Evolutionary conservation across 2,888 invertebrate genomes (phyloP).

Genomic region (Drosophila macrospina): DNA sequence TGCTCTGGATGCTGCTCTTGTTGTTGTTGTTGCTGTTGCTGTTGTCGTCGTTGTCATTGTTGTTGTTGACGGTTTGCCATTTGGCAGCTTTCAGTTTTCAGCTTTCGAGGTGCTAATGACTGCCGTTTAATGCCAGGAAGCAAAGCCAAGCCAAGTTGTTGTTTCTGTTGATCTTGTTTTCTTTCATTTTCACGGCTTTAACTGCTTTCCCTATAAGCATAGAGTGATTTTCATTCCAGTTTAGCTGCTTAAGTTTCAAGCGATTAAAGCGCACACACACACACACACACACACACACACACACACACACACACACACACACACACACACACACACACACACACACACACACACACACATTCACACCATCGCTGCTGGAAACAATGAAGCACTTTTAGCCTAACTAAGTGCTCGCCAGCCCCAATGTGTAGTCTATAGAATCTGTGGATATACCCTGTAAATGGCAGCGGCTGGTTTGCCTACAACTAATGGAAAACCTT

Average conservation of each 20-base stretch:
- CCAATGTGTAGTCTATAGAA: constrained; percentile 25
- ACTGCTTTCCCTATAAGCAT: constrained; percentile 13
- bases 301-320: constrained; percentile 17
- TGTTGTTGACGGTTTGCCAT: constrained; percentile 17
- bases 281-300: constrained; percentile 7
- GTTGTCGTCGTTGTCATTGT: neutral
- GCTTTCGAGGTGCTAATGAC: constrained; percentile 45
- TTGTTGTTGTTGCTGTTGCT: constrained; percentile 6
- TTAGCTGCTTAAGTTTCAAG: constrained; percentile 40
- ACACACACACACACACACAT: constrained; percentile 8
- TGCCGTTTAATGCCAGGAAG: constrained; percentile 39
- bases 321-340: too few species aligned
- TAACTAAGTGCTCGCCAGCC: constrained; percentile 55
- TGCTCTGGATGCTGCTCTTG: neutral
- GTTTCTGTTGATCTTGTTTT: constrained; percentile 18
- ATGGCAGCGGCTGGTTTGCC: neutral
- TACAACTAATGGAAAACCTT: neutral
- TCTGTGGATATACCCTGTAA: constrained; percentile 41
- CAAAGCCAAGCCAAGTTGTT: constrained; percentile 15
- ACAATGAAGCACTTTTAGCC: constrained; percentile 62
- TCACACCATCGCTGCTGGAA: constrained; percentile 25
- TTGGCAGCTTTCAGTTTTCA: constrained; percentile 12
- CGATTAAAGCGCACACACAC: constrained; percentile 37
- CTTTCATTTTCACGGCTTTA: constrained; percentile 10
- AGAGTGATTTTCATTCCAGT: neutral